Conservation (phyloP, 1,140 invertebrate species). For the Drosophila baimaii region DNA sequence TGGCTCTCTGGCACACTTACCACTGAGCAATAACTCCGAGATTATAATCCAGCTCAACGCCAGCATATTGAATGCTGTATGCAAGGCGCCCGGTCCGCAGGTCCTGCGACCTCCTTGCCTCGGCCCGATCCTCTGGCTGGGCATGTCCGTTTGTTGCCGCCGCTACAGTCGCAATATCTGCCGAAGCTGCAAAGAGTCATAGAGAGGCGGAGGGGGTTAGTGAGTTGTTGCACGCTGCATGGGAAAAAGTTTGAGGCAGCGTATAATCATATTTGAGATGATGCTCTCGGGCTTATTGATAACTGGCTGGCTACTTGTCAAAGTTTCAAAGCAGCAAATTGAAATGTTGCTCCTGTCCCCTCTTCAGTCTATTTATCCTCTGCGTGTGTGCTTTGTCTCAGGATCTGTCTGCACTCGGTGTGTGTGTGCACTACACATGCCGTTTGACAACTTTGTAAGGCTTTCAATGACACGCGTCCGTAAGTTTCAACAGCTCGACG, state of each 20-base stretch:
- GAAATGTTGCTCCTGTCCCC: constrained; percentile 48
- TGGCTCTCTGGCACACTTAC: constrained; percentile 64
- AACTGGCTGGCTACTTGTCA: constrained; percentile 63
- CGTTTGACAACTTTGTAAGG: constrained; percentile 70
- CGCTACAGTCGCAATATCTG: constrained; percentile 36
- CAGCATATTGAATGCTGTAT: constrained; percentile 75
- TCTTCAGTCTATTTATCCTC: constrained; percentile 38
- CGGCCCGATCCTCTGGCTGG: constrained; percentile 25
- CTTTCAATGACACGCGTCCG: constrained; percentile 70
- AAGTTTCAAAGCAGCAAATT: constrained; percentile 54
- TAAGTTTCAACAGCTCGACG: constrained; percentile 67
- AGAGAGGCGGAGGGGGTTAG: constrained; percentile 19
- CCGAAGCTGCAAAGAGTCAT: constrained; percentile 37
- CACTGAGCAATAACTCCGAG: constrained; percentile 80
- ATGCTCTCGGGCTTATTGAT: constrained; percentile 69
- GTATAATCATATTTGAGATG: constrained; percentile 71
- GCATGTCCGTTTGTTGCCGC: constrained; percentile 51
- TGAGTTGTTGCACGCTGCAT: constrained; percentile 37
- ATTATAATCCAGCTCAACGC: constrained; percentile 80
- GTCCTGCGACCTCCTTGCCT: constrained; percentile 10
- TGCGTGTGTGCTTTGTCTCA: constrained; percentile 17
- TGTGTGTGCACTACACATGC: too few species aligned
- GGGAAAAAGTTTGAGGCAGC: constrained; percentile 62
- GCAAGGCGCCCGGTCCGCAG: constrained; percentile 31
- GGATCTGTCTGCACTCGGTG: too few species aligned